Percentiles rank a stretch among this genome's conserved stretches.
phyloP scores from a whole-genome alignment of 2,797 vertebrate genomes.

The Gila robusta region DNA sequence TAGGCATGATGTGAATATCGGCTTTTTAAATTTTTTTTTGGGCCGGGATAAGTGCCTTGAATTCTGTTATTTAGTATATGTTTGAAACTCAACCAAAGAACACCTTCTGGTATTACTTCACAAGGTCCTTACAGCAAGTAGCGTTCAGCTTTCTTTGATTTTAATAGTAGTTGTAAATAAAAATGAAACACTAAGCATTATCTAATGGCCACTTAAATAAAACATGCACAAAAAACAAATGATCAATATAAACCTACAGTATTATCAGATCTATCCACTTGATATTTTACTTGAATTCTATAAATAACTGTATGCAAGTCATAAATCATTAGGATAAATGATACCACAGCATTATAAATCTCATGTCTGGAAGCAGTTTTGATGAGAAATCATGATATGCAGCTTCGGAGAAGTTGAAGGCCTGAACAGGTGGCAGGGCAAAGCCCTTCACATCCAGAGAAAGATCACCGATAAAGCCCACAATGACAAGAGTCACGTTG shows the following conservation, averaged over 20 bases:
- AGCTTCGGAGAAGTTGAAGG: conserved; percentile 41
- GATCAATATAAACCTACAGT: background rate
- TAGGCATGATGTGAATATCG: background rate
- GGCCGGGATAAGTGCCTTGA: background rate
- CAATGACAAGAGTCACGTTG: conserved; percentile 68
- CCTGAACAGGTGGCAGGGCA: conserved; percentile 68
- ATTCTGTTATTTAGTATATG: background rate
- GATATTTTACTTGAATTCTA: background rate
- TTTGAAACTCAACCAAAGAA: background rate
- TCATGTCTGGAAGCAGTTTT: conserved; percentile 56
- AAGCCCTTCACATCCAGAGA: conserved; percentile 65
- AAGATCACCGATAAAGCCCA: conserved; percentile 69
- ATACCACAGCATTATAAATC: conserved; percentile 51
- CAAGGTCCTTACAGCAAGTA: background rate
- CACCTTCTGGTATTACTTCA: background rate
- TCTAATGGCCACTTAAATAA: background rate
- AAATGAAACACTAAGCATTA: background rate
- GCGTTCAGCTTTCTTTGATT: background rate
- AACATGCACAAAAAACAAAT: background rate
- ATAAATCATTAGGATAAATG: background rate
- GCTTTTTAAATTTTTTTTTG: background rate
- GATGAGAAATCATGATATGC: conserved; percentile 59
- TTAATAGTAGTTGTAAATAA: background rate
- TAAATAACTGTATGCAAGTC: conserved; percentile 14
- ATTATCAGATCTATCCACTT: background rate